Base-by-base conservation (phyloP, 2,888 invertebrate species). In the Drosophila nigricruria region DNA sequence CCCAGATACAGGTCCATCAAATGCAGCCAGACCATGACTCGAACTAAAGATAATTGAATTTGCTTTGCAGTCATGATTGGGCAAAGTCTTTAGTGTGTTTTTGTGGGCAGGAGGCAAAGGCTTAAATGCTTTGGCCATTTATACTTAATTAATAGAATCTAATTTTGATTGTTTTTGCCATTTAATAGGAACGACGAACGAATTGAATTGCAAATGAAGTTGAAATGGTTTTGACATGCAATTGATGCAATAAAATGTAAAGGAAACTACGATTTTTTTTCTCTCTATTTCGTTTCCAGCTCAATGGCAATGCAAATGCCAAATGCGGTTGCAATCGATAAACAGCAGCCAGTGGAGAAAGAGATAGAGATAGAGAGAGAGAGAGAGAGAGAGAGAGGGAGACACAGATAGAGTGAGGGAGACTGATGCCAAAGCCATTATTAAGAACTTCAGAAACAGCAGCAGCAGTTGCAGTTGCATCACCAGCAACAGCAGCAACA, bases 311-410 rank as follows among this genome's bases (percentile, higher is more conserved):
- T 53, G 53, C 38, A 53, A 53, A 53, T 25, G 53, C 53, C 25
- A 32, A 58, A 45, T 42, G 65, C 34, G 72, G 57, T 54, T 64
- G 63, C 67, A 64, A 71, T 77, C 79, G 77, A 79, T 79, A 45
- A 64, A 47, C 62, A 34, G 18, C 49, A 62, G 12, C 18, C 27
- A 18, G 27, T 16, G 3, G 36, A 10, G 18, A 32, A 9, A 10
- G 12, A 20, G 49, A 30, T 1, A 9, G 16, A 18, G 9, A 18
- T 2, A 12, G 20, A 25, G 9, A 50, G 1, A 14, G 20, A 14
- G 20, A 32, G 3, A 6, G 32, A 16, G 45, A 25, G 4, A 47
- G 50, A 14, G 32, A 16, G 18, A 4, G 30, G 3, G 18, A 14
- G 3, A 20, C 4, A 42, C 5, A 12, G 8, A 42, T 20, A 36